phyloP scores from a whole-genome alignment of 2,888 invertebrate genomes.

The Protodeltote pygarga region DNA sequence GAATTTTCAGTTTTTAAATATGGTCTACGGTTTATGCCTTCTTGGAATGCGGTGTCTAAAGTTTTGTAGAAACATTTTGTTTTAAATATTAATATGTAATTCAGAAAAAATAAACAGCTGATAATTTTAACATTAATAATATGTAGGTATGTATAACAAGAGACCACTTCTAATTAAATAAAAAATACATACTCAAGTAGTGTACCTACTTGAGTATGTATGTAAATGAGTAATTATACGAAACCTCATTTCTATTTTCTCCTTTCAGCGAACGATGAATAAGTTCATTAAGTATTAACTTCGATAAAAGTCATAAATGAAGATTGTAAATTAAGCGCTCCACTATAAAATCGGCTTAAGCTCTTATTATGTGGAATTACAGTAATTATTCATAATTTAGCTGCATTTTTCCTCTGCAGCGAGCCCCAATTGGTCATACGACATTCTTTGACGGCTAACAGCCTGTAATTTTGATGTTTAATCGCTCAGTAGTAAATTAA shows the following conservation, averaged over 20 bases:
- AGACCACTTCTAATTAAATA: too few species aligned
- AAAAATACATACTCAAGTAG: too few species aligned
- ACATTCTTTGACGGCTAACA: constrained; percentile 41
- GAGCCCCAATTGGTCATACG: constrained; percentile 14
- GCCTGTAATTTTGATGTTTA: constrained; percentile 46
- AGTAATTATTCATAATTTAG: constrained; percentile 54
- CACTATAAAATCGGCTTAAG: constrained; percentile 49
- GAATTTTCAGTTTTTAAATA: constrained; percentile 54
- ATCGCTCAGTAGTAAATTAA: constrained; percentile 47
- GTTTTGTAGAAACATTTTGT: background rate
- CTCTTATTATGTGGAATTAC: constrained; percentile 39
- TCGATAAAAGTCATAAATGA: too few species aligned
- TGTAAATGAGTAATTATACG: too few species aligned
- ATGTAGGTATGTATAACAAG: too few species aligned
- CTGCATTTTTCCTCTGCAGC: constrained; percentile 46
- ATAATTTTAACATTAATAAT: too few species aligned
- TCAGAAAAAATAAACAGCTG: too few species aligned
- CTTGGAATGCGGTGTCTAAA: background rate
- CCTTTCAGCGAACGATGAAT: background rate
- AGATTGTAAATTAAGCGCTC: constrained; percentile 46
- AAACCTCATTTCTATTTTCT: background rate
- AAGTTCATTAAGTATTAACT: too few species aligned
- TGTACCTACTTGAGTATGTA: too few species aligned
- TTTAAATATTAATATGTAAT: too few species aligned
- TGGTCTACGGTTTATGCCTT: constrained; percentile 6